These are phyloP conservation scores for Diplodus puntazzo DNA, from an alignment of 2,797 vertebrate genomes.

Conservation along the genomic window DNA sequence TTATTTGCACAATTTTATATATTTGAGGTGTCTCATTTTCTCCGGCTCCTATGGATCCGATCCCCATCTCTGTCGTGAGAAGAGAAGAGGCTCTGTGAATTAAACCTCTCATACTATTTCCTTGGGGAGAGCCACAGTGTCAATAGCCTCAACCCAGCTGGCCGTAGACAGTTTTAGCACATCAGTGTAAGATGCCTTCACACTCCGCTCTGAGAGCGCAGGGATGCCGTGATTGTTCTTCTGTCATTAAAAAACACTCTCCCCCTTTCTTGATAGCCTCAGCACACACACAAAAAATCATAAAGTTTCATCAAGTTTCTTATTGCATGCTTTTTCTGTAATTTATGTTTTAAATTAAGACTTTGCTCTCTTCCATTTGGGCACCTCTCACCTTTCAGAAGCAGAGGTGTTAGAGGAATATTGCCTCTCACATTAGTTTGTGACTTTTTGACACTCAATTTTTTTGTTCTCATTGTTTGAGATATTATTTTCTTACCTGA, in stretches of 20 bases:
- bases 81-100: constrained; percentile 28
- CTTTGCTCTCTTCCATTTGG: neutral
- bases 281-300: neutral
- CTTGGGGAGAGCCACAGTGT: neutral
- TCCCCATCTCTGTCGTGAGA: neutral
- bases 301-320: neutral
- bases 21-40: constrained; percentile 45
- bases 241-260: constrained; percentile 18
- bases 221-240: constrained; percentile 3
- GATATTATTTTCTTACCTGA: neutral
- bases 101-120: constrained; percentile 22
- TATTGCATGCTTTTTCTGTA: neutral
- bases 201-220: constrained; percentile 1
- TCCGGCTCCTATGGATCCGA: neutral
- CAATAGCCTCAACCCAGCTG: neutral
- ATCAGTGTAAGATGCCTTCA: constrained; percentile 2
- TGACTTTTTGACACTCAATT: neutral
- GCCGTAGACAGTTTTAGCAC: constrained; percentile 6
- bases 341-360: neutral
- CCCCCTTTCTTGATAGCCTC: neutral
- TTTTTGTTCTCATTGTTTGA: neutral
- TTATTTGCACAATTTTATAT: neutral
- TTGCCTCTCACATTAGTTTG: neutral
- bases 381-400: neutral
- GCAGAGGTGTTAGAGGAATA: neutral